Evolutionary conservation across 2,888 invertebrate species (phyloP), one percentile per base, ranked within the genome.

Genomic region (Capitulum mitella): DNA sequence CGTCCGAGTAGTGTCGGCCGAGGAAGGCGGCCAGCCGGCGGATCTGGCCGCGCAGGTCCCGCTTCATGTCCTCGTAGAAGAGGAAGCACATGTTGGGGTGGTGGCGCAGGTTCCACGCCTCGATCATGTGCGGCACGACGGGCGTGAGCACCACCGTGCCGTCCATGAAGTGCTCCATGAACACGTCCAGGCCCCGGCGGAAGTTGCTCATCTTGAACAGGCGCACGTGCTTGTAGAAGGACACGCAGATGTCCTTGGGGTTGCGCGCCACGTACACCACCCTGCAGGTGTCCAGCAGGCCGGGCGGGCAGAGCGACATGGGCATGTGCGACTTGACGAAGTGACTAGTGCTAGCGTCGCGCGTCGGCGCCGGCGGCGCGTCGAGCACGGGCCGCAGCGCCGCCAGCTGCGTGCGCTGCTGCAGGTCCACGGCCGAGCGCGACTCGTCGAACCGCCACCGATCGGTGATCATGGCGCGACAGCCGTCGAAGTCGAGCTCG

Each of bases 21-120:
- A 77, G 79, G 43, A 78, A 80, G 32, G 29, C n/a, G 14, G 75
- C 43, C 12, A 75, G 43, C 16, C 46, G 43, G n/a, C 29, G 29
- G 29, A 75, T 46, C 46, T 75, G 75, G 14, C 75, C 75, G n/a
- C 75, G n/a, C 43, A 75, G 75, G 32, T 75, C 75, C n/a, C 46
- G 43, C 75, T 75, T 75, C 75, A 75, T n/a, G 6, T 75, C 75
- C 19, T 75, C 75, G 75, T 75, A 75, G 75, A 75, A 75, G 29
- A 75, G 3, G 40, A 75, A 75, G 46, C 75, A 75, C 22, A 75
- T 16, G 75, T 75, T 75, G 43, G 75, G 75, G 46, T 75, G 75
- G 29, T 75, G 75, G 3, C 46, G 43, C 43, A 29, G 29, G 0
- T 29, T 1, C 46, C 75, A 75, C 0, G 75, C 75, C 46, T 75